A percentile compares a stretch with the other conserved stretches of the same genome.
Evolutionary conservation across 2,797 vertebrate species (phyloP).

Genomic region (Danio tinwini): DNA sequence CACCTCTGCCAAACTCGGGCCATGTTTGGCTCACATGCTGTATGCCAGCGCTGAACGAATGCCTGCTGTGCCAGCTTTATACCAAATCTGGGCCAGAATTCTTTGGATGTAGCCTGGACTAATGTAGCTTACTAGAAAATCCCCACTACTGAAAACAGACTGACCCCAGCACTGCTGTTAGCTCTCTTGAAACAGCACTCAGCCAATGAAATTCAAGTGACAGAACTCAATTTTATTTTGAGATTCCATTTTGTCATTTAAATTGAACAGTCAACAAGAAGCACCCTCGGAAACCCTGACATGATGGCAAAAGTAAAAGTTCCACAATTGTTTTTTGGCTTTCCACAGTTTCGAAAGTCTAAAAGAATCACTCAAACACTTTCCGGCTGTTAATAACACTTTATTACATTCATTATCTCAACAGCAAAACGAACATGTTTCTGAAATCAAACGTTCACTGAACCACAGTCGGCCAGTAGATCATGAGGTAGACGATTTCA

Average conservation of each 20-base stretch:
- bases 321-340: no score
- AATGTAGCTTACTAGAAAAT: no score
- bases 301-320: no score
- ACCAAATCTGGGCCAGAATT: no score
- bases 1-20: no score
- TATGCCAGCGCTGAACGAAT: no score
- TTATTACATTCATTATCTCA: constrained; percentile 90
- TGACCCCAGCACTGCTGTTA: not conserved
- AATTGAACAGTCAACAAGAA: not conserved
- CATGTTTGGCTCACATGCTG: no score
- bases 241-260: constrained; percentile 2
- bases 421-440: constrained; percentile 84
- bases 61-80: no score
- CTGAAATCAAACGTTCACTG: constrained; percentile 84
- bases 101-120: no score
- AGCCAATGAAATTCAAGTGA: not conserved
- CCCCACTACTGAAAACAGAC: no score
- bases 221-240: not conserved
- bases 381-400: constrained; percentile 59
- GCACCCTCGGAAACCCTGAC: no score
- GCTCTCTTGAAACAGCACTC: not conserved
- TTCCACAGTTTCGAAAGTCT: not conserved
- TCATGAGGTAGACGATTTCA: constrained; percentile 93
- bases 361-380: not conserved
- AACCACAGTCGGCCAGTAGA: constrained; percentile 80